Evolutionary conservation across 2,797 vertebrate genomes (phyloP).

Genomic region (Danio kyathit): DNA sequence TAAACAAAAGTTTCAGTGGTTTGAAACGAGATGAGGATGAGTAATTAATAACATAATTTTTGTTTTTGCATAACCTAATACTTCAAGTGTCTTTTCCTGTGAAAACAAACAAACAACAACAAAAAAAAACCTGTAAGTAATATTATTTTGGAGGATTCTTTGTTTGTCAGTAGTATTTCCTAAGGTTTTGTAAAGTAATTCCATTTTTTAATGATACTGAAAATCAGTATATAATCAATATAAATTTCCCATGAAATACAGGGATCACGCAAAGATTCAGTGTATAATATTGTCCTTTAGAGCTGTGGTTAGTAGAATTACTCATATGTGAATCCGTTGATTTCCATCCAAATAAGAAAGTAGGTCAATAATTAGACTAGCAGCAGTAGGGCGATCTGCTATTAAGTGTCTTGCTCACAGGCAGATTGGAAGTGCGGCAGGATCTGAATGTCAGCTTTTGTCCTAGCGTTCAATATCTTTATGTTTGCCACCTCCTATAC

Average conservation of each 20-base stretch:
- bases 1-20: too few relatives aligned
- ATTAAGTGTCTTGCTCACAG: slow-evolving; percentile 19
- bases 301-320: background rate
- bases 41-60: too few relatives aligned
- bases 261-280: background rate
- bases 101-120: background rate
- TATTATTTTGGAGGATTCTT: background rate
- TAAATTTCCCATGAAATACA: background rate
- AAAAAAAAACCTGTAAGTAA: background rate
- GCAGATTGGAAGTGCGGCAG: background rate
- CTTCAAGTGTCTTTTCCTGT: background rate
- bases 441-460: background rate
- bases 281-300: background rate
- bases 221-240: background rate
- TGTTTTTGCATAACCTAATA: background rate
- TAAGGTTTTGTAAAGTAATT: background rate
- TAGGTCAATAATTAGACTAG: slow-evolving; percentile 19
- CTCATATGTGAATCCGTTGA: background rate
- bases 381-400: background rate
- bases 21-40: too few relatives aligned
- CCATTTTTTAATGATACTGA: background rate
- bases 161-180: background rate
- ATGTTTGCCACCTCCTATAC: background rate
- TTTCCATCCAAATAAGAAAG: slow-evolving; percentile 12
- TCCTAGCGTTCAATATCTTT: background rate